A percentile compares a stretch with the other conserved stretches of the same genome.
These are phyloP conservation scores for Diplodus puntazzo DNA, from an alignment of 2,797 vertebrate species.

Conservation along the genomic window DNA sequence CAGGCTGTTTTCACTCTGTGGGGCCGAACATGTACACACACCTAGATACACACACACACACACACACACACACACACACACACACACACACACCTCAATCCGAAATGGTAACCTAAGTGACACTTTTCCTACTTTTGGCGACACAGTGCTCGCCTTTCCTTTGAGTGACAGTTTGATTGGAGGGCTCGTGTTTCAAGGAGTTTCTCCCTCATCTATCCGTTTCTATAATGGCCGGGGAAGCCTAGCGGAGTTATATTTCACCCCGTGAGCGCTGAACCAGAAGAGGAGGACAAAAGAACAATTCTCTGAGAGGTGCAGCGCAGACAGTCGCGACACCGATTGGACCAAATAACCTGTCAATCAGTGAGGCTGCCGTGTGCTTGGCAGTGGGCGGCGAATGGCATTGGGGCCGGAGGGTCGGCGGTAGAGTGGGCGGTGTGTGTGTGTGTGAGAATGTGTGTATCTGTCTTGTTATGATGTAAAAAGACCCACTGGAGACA, in stretches of 20 bases:
- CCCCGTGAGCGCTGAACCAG: conserved; percentile 73
- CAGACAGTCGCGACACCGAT: conserved; percentile 70
- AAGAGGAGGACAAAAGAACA: conserved; percentile 75
- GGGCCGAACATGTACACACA: conserved; percentile 4
- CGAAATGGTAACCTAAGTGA: conserved; percentile 71
- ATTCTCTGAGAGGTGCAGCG: conserved; percentile 69
- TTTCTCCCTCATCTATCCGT: conserved; percentile 69
- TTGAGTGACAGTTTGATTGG: conserved; percentile 80
- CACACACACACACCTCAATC: conserved; percentile 46
- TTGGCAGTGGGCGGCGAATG: conserved; percentile 42
- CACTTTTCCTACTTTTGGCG: conserved; percentile 79
- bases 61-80: conserved; percentile 50
- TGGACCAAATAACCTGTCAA: conserved; percentile 74
- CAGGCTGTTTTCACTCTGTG: conserved; percentile 28
- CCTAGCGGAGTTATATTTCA: conserved; percentile 71
- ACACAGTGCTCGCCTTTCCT: conserved; percentile 70
- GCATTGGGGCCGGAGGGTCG: conserved; percentile 35
- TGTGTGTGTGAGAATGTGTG: conserved; percentile 18
- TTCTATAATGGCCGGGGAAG: conserved; percentile 69
- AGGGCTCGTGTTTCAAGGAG: conserved; percentile 82
- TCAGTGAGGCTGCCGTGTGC: conserved; percentile 53
- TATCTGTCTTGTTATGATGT: conserved; percentile 48
- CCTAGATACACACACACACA: conserved; percentile 19
- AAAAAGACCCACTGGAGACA: conserved; percentile 55
- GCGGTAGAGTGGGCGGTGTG: conserved; percentile 24